Conservation (phyloP, 1,140 invertebrate species). For the Drosophila ohnishii region DNA sequence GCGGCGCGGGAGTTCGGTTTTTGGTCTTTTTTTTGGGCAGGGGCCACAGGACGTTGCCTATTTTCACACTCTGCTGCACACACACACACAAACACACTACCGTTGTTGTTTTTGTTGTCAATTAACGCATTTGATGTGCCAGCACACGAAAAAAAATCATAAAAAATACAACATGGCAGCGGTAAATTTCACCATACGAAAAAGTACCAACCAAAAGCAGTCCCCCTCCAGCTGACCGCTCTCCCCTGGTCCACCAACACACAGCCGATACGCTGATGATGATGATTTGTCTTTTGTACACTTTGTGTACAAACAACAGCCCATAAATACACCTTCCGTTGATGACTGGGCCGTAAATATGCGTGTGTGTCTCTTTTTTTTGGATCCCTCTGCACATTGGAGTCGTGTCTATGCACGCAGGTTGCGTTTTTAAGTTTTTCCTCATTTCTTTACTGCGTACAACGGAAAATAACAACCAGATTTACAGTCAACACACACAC, state of each 20-base stretch:
- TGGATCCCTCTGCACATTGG: not conserved
- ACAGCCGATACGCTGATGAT: conserved; percentile 6
- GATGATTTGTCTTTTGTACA: conserved; percentile 45
- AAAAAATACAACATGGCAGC: conserved; percentile 70
- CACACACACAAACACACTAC: conserved; percentile 4
- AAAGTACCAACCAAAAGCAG: conserved; percentile 52
- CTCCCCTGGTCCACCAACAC: not conserved
- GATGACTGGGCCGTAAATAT: conserved; percentile 12
- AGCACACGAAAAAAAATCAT: conserved; percentile 57
- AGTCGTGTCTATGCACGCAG: conserved; percentile 7
- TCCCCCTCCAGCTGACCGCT: conserved; percentile 22
- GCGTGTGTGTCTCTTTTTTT: conserved; percentile 4
- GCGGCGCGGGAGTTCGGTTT: conserved; percentile 22
- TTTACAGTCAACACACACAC: conserved; percentile 43
- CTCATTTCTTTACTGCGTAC: conserved; percentile 30
- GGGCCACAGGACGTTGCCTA: conserved; percentile 59
- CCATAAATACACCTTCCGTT: conserved; percentile 21
- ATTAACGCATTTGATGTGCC: conserved; percentile 71
- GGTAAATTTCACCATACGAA: conserved; percentile 69
- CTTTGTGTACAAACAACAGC: conserved; percentile 43
- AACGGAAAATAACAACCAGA: conserved; percentile 46
- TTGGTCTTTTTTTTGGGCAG: conserved; percentile 1
- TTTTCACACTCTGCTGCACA: conserved; percentile 59
- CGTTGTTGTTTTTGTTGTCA: conserved; percentile 62
- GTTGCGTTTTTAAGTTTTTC: conserved; percentile 12